A percentile compares a stretch with the other conserved stretches of the same genome.
phyloP scores from a whole-genome alignment of 2,888 invertebrate species.

The Eupeodes latifasciatus region DNA sequence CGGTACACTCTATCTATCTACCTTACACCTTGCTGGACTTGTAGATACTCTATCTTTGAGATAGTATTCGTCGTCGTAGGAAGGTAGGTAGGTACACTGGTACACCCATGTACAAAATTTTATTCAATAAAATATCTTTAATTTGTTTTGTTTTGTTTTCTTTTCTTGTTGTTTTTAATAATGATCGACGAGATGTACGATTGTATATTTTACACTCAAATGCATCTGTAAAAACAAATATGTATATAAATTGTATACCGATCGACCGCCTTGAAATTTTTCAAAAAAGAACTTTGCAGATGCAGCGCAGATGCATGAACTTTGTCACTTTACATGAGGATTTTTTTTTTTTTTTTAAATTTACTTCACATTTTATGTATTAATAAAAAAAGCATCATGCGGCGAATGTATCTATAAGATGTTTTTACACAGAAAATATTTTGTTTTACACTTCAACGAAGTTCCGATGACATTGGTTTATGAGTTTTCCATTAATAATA shows the following conservation, averaged over 20 bases:
- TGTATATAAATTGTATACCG: constrained; percentile 28
- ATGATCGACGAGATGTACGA: constrained; percentile 46
- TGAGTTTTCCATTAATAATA: constrained; percentile 71
- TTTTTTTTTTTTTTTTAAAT: constrained; percentile 17
- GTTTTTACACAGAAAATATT: constrained; percentile 54
- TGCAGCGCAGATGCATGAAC: constrained; percentile 69
- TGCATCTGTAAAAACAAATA: constrained; percentile 71
- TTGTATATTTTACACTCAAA: constrained; percentile 63
- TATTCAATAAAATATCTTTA: constrained; percentile 50
- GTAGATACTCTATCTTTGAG: constrained; percentile 2
- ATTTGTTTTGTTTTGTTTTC: constrained; percentile 9
- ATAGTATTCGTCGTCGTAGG: neutral
- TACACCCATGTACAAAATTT: constrained; percentile 26
- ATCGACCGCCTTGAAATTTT: constrained; percentile 60
- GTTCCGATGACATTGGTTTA: constrained; percentile 65
- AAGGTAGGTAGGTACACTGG: too few species aligned
- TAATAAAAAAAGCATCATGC: too few species aligned
- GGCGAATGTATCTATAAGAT: neutral
- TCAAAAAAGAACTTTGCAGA: constrained; percentile 46
- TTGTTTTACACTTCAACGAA: constrained; percentile 69
- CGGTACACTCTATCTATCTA: neutral
- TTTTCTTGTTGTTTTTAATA: constrained; percentile 5
- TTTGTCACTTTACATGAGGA: constrained; percentile 51
- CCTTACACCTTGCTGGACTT: too few species aligned
- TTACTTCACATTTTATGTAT: too few species aligned